Base-by-base conservation (phyloP, 2,888 invertebrate genomes). In the Drosophila mettleri region DNA sequence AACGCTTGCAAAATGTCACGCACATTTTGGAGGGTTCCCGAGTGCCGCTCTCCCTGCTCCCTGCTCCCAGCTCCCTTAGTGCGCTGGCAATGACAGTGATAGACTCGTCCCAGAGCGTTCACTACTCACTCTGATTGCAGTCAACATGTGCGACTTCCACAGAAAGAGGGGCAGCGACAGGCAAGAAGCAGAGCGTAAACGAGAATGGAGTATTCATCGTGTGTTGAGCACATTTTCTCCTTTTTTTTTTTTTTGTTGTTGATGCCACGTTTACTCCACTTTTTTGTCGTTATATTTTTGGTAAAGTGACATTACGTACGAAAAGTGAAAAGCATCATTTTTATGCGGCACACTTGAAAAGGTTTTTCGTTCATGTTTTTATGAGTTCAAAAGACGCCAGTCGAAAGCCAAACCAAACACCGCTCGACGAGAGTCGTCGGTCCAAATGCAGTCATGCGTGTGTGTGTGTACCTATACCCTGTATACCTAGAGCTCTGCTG, bases 71-170 rank as follows among this genome's bases (percentile, higher is more conserved):
- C 10, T 18, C 14, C 22, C 9, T 9, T 8, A 14, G n/a, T 3
- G 49, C 53, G 60, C 61, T 53, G 33, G 27, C 74, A 74, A 43
- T 74, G 55, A 59, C 70, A 69, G 52, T 64, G 57, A 69, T 54
- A 60, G 36, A 60, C 39, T 39, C 20, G 52, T 43, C 43, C 46
- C 60, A 16, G 39, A 53, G 33, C 24, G 31, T 64, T 38, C 29
- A 60, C 61, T 69, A 80, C 80, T 85, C 68, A 80, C 78, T 70
- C 68, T 82, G 86, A 85, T 82, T 82, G 80, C 80, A 66, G 68
- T 38, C 52, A 8, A 6, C 59, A 38, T 58, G 67, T 55, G 62
- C 43, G 62, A 58, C 43, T 57, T 45, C 55, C 33, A 34, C 10
- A 43, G 24, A 18, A 22, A 58, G 22, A 3, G 39, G 14, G 22